Evolutionary conservation across 2,888 invertebrate species (phyloP), one percentile per base, ranked within the genome.

Genomic region (Lucinisca nassula): DNA sequence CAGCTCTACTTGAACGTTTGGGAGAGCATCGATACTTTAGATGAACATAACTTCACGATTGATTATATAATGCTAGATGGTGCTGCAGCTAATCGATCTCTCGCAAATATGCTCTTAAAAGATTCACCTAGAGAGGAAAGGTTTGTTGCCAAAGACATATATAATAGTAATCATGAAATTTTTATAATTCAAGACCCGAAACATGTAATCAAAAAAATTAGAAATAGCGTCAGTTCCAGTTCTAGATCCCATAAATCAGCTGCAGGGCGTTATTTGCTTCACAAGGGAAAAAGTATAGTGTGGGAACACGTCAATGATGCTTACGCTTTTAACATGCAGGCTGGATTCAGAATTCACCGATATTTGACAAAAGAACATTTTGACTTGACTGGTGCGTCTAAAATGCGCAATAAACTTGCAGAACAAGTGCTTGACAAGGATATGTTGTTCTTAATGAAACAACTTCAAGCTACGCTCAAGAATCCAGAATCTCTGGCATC

Each of bases 361-460:
- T 84, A 79, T 70, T 73, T 88, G n/a, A 82, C 82, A 17, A 77
- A 88, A 32, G 88, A 82, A 45, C 82, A 85, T 49, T 73, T 81
- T n/a, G 14, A 76, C 6, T 32, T 85, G 10, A 87, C 84, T 17
- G 75, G 81, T 14, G 79, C 84, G 0, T 49, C 75, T 24, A 84
- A 84, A 76, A 85, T 85, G 72, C n/a, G 85, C 21, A 88, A 89
- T 49, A 55, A 81, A 14, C 40, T 89, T n/a, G 86, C 89, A n/a
- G 58, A 79, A 32, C 73, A 89, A 14, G 82, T 86, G 0, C 77
- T 86, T 6, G 61, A 84, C 37, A 86, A 75, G 37, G 84, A 87
- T n/a, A 87, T 87, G 89, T 74, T 87, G 1, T 89, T 70, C 32
- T 72, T 87, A 1, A 89, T 87, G 87, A 84, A 80, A 61, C 38